phyloP scores from a whole-genome alignment of 2,888 invertebrate genomes.

The Tetranychus truncatus region DNA sequence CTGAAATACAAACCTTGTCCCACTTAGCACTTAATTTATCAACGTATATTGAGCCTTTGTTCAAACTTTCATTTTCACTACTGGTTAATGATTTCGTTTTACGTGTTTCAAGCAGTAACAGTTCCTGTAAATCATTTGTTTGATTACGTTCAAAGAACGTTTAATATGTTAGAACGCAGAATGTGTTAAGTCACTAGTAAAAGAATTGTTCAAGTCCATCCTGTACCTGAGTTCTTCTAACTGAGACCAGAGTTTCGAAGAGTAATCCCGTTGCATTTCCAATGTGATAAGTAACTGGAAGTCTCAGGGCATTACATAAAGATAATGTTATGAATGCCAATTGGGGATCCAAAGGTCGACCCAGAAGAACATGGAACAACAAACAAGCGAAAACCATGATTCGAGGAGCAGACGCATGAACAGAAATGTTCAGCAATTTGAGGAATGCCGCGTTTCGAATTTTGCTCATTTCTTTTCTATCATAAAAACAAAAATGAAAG shows the following conservation, averaged over 20 bases:
- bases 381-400: neutral
- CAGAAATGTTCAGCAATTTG: neutral
- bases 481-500: neutral
- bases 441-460: neutral
- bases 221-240: conserved; percentile 44
- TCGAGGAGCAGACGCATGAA: neutral
- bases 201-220: neutral
- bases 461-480: neutral
- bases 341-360: conserved; percentile 48
- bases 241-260: conserved; percentile 56
- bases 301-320: conserved; percentile 64
- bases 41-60: neutral
- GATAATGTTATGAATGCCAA: conserved; percentile 62
- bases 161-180: no score
- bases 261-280: conserved; percentile 50
- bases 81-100: neutral
- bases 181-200: neutral
- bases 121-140: neutral
- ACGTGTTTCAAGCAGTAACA: neutral
- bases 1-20: neutral
- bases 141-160: neutral
- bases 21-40: neutral
- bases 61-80: neutral
- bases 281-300: conserved; percentile 58
- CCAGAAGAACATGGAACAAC: conserved; percentile 38